A percentile compares a stretch with the other conserved stretches of the same genome.
phyloP scores from a whole-genome alignment of 2,113 vertebrate genomes.

The Anolis carolinensis region DNA sequence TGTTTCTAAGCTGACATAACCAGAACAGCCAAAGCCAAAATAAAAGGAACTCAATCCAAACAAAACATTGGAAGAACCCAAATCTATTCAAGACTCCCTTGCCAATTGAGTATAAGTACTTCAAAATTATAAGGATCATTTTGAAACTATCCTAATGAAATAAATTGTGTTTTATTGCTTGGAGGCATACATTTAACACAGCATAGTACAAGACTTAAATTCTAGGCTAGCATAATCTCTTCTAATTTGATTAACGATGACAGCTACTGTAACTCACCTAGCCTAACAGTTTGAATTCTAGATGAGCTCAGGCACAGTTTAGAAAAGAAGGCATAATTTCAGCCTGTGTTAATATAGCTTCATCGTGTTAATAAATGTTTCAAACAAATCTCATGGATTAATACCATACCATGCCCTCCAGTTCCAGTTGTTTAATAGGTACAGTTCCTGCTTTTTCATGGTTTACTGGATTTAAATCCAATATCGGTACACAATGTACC shows the following conservation, averaged over 20 bases:
- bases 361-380: neutral
- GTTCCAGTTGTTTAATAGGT: neutral
- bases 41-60: neutral
- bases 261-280: neutral
- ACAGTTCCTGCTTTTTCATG: conserved; percentile 3
- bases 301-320: neutral
- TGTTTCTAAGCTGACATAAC: neutral
- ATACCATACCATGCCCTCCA: neutral
- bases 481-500: neutral
- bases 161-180: neutral
- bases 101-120: neutral
- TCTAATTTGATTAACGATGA: neutral
- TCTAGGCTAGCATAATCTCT: neutral
- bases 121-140: neutral
- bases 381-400: neutral
- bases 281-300: neutral
- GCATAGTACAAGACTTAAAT: neutral
- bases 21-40: neutral
- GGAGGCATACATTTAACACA: neutral
- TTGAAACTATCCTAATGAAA: neutral
- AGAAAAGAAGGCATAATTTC: neutral
- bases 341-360: neutral
- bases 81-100: neutral
- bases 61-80: neutral
- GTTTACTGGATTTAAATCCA: neutral